Evolutionary conservation across 1,140 invertebrate genomes (phyloP), one percentile per base, ranked within the genome.

Genomic region (Ruditapes philippinarum): DNA sequence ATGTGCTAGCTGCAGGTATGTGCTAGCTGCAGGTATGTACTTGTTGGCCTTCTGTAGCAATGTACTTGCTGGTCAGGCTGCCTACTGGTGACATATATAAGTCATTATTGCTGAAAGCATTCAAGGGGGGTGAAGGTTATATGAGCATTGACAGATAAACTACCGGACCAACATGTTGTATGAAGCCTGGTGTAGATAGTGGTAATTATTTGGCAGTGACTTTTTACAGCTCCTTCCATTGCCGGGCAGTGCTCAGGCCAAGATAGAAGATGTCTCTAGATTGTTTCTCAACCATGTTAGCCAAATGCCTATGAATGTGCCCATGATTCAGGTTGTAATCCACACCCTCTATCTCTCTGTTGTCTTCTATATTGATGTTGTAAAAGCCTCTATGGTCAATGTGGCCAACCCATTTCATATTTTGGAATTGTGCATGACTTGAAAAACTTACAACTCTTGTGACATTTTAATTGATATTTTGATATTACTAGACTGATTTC

Each of bases 191-290:
- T 57, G 78, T 80, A 57, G 45, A 54, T 80, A 62, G 45, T 40
- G 17, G 45, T 40, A 38, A 19, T 70, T 40, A 70, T 36, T 38
- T 57, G 40, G 45, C 38, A 40, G 54, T 73, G 28, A 45, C 40
- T 85, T 89, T 76, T 93, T 93, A 85, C 95, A 96, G 95, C 93
- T 95, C 49, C 89, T 95, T 74, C 94, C 93, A 65, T 83, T 95
- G 36, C 94, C 95, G 88, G 94, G 95, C 74, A 95, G 95, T 89
- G 95, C 95, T 73, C 94, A 95, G 92, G 95, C 96, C 68, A 96
- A 96, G 91, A 95, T 96, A 42, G 96, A 96, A 89, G 96, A 95
- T 91, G 94, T 95, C 89, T 96, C 95, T 49, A 91, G 95, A 62
- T 89, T 94, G 36, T 91, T 96, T 74, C 93, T 96, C 86, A 96